A percentile compares a stretch with the other conserved stretches of the same genome.
Evolutionary conservation across 2,797 vertebrate species (phyloP).

Genomic region (Pachyuromys duprasi): DNA sequence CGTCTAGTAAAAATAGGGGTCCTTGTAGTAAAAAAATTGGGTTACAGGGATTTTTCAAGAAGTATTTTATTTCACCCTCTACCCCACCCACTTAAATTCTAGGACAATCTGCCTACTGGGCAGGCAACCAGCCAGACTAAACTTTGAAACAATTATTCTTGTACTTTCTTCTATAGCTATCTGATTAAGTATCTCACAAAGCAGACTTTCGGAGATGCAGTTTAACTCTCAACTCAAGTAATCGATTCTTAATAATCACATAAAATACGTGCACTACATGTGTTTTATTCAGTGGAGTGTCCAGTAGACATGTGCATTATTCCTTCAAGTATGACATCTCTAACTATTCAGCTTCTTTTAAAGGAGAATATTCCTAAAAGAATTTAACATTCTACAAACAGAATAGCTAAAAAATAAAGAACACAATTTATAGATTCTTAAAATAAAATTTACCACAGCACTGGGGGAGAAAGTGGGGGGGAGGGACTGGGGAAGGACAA

Average conservation of each 20-base stretch:
- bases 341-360: constrained; percentile 9
- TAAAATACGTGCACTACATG: not conserved
- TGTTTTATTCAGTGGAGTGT: not conserved
- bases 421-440: not conserved
- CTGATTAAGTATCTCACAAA: constrained; percentile 8
- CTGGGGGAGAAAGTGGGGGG: too few species aligned
- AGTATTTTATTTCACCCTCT: constrained; percentile 38
- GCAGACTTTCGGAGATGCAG: not conserved
- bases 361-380: not conserved
- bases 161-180: constrained; percentile 18
- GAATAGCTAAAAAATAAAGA: not conserved
- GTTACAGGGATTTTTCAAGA: constrained; percentile 32
- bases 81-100: not conserved
- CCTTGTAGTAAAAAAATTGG: not conserved
- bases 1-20: not conserved
- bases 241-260: constrained; percentile 23
- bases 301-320: not conserved
- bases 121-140: constrained; percentile 28
- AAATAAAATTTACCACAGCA: constrained; percentile 24
- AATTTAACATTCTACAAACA: constrained; percentile 2
- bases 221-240: constrained; percentile 46
- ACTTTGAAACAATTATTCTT: not conserved
- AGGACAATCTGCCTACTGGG: not conserved
- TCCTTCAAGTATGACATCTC: constrained; percentile 27
- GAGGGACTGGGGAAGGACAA: not conserved